Evolutionary conservation across 2,888 invertebrate genomes (phyloP).

Genomic region (Clanis bilineata): DNA sequence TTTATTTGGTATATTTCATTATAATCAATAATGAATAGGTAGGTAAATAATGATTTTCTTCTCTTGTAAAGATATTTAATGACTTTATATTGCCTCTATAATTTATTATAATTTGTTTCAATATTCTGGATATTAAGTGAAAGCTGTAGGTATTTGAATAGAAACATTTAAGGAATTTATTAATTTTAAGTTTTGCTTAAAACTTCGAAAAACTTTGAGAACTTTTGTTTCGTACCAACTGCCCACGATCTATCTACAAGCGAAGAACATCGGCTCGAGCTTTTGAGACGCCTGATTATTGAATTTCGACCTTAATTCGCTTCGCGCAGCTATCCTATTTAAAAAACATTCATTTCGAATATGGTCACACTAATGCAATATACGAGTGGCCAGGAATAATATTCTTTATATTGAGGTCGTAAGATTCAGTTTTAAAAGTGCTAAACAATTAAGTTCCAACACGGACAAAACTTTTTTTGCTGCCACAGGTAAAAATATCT

Average conservation of each 20-base stretch:
- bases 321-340: conserved; percentile 27
- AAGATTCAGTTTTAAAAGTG: conserved; percentile 31
- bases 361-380: conserved; percentile 61
- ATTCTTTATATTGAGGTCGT: accelerated
- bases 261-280: conserved; percentile 53
- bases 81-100: no score
- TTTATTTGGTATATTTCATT: no score
- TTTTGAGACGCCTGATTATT: conserved; percentile 32
- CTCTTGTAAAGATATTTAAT: no score
- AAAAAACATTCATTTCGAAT: conserved; percentile 28
- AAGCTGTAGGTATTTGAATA: no score
- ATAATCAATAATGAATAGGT: no score
- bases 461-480: conserved; percentile 65
- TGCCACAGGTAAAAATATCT: conserved; percentile 78
- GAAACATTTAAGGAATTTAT: background rate
- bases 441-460: conserved; percentile 39
- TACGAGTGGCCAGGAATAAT: conserved; percentile 25
- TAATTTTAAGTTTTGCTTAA: background rate
- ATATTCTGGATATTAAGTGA: no score
- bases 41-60: no score
- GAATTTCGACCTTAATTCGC: conserved; percentile 23
- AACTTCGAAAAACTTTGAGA: conserved; percentile 51
- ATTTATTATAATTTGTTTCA: no score
- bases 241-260: conserved; percentile 66
- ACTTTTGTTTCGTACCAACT: conserved; percentile 65